Conservation (phyloP, 2,888 invertebrate species). For the Idaea biselata region DNA sequence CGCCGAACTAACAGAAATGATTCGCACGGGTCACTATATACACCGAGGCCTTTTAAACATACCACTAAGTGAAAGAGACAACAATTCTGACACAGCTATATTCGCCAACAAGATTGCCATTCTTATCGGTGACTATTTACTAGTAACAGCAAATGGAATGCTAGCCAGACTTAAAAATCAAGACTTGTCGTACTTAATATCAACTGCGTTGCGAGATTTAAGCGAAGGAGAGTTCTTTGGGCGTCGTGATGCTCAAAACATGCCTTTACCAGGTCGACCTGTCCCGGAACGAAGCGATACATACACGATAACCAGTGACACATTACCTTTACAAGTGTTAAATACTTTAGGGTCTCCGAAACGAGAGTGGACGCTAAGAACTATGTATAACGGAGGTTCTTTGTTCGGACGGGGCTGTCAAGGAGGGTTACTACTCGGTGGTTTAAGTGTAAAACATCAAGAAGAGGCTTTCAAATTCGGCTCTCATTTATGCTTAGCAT, state of each 20-base stretch:
- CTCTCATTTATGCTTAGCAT: slow-evolving; percentile 88
- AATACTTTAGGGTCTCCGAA: slow-evolving; percentile 78
- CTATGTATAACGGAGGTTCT: slow-evolving; percentile 85
- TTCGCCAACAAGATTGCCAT: slow-evolving; percentile 94
- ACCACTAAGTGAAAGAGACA: slow-evolving; percentile 67
- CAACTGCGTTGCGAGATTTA: slow-evolving; percentile 88
- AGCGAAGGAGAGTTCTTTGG: slow-evolving; percentile 91
- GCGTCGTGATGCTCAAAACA: slow-evolving; percentile 86
- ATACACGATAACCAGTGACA: slow-evolving; percentile 58
- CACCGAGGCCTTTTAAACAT: slow-evolving; percentile 83
- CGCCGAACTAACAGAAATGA: slow-evolving; percentile 91
- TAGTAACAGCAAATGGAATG: slow-evolving; percentile 90
- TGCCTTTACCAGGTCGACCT: slow-evolving; percentile 85
- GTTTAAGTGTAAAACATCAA: slow-evolving; percentile 83
- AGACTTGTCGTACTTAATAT: slow-evolving; percentile 90
- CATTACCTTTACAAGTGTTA: slow-evolving; percentile 59
- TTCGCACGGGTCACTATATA: slow-evolving; percentile 90
- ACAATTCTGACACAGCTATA: slow-evolving; percentile 84
- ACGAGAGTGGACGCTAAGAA: slow-evolving; percentile 86
- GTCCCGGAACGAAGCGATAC: slow-evolving; percentile 38
- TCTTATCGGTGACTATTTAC: slow-evolving; percentile 91
- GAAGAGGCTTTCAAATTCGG: slow-evolving; percentile 89
- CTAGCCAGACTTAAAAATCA: slow-evolving; percentile 85
- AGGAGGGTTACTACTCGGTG: slow-evolving; percentile 88
- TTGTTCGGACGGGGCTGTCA: slow-evolving; percentile 88